Conservation (phyloP, 2,888 invertebrate genomes). For the Drosophila recens region DNA sequence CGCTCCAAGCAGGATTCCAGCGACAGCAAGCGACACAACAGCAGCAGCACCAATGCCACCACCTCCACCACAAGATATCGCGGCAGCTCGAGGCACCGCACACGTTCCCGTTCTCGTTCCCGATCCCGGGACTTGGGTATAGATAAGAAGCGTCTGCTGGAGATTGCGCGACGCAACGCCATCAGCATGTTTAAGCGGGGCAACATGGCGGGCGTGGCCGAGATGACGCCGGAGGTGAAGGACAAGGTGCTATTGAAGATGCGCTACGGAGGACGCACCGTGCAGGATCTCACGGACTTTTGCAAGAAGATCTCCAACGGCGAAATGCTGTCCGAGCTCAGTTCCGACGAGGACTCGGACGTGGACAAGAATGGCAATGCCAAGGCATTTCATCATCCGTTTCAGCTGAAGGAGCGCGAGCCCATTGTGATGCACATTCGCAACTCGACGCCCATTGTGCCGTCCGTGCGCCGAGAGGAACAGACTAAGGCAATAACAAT, state of each 20-base stretch:
- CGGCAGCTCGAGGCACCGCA: conserved; percentile 69
- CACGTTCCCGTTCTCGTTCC: conserved; percentile 79
- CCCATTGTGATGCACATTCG: conserved; percentile 95
- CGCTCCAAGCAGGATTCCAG: conserved; percentile 45
- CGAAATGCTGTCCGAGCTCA: conserved; percentile 92
- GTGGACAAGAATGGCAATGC: conserved; percentile 89
- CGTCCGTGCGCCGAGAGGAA: conserved; percentile 91
- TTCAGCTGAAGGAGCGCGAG: conserved; percentile 93
- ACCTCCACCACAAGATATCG: conserved; percentile 17
- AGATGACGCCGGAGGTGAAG: conserved; percentile 89
- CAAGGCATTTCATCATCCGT: conserved; percentile 96
- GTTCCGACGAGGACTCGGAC: conserved; percentile 89
- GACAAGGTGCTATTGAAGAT: conserved; percentile 93
- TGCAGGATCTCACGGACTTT: conserved; percentile 97
- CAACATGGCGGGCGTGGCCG: conserved; percentile 91
- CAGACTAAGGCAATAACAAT: conserved; percentile 90
- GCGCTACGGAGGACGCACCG: conserved; percentile 95
- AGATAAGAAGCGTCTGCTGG: conserved; percentile 96
- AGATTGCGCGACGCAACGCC: conserved; percentile 97
- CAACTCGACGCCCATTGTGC: conserved; percentile 89
- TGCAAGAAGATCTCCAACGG: conserved; percentile 95
- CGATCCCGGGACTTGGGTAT: conserved; percentile 87
- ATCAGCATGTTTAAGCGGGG: conserved; percentile 95
- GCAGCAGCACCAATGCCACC: background rate
- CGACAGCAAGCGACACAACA: conserved; percentile 36